Base-by-base conservation (phyloP, 2,888 invertebrate genomes). In the Drosophila silvestris region DNA sequence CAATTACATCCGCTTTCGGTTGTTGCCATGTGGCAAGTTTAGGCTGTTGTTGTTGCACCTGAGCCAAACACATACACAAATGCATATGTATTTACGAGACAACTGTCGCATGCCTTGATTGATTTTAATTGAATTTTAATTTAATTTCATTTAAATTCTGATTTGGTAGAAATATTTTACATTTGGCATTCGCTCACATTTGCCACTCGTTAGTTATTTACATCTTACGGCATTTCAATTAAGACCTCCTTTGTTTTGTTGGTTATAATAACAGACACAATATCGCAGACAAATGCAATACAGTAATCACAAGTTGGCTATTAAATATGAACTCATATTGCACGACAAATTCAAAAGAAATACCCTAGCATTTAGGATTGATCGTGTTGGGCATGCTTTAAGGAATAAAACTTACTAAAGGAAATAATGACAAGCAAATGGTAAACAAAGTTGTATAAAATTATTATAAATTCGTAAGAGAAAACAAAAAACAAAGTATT, bases 211-310 rank as follows among this genome's bases (percentile, higher is more conserved):
- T 61, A 73, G 65, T 66, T 63, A 69, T 70, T 66, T 77, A 64
- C 74, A 77, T 66, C 71, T 82, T 73, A 70, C 63, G 82, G 83
- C 79, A 74, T 87, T 85, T 87, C 79, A 89, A 87, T 85, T 87
- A 85, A 84, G 85, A 82, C 63, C 70, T 71, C 75, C 81, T 78
- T 83, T 85, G 83, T 85, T 78, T 62, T 59, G 70, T 58, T 59
- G 61, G 44, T 60, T 60, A 41, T 37, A 58, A 64, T 57, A 81
- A 81, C 74, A 81, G 67, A 66, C 64, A 64, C 22, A 5, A 26
- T n/a, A 35, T 39, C n/a, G 30, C 26, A 28, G 30, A 39, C 52
- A 47, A 35, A 66, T 60, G 50, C 50, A 59, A 44, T 30, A 60
- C 33, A 39, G 60, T 39, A 37, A 60, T 19, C 35, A 26, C 44